Conservation (phyloP, 2,888 invertebrate genomes). For the Eupithecia insigniata region DNA sequence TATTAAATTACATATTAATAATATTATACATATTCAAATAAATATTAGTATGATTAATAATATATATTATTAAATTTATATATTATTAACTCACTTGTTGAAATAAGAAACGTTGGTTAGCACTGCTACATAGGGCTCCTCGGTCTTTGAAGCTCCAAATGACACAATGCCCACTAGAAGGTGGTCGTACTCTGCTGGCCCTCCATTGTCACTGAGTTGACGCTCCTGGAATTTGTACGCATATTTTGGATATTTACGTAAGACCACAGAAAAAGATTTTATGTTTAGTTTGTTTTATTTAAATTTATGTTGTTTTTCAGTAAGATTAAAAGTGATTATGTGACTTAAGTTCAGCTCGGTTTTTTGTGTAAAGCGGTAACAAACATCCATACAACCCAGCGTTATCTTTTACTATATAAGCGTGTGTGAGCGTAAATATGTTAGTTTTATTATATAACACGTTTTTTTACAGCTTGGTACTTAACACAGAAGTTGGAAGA, state of each 20-base stretch:
- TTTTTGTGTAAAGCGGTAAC: neutral
- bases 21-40: too few relatives aligned
- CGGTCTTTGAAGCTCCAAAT: constrained; percentile 49
- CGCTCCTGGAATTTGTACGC: constrained; percentile 51
- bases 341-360: neutral
- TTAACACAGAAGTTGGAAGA: constrained; percentile 66
- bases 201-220: constrained; percentile 66
- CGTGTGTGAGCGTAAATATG: neutral
- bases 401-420: too few relatives aligned
- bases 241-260: too few relatives aligned
- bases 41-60: too few relatives aligned
- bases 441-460: neutral
- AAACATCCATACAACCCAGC: neutral
- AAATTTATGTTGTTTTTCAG: neutral
- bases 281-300: too few relatives aligned
- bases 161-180: constrained; percentile 65
- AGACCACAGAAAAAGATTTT: neutral
- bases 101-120: constrained; percentile 72
- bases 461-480: constrained; percentile 52
- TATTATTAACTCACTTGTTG: constrained; percentile 53
- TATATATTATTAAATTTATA: too few relatives aligned
- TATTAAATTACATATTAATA: too few relatives aligned
- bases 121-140: constrained; percentile 54
- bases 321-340: neutral
- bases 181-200: constrained; percentile 57